phyloP scores from a whole-genome alignment of 92 coral and sea anemone genomes.

The Epizoanthus ramosus region DNA sequence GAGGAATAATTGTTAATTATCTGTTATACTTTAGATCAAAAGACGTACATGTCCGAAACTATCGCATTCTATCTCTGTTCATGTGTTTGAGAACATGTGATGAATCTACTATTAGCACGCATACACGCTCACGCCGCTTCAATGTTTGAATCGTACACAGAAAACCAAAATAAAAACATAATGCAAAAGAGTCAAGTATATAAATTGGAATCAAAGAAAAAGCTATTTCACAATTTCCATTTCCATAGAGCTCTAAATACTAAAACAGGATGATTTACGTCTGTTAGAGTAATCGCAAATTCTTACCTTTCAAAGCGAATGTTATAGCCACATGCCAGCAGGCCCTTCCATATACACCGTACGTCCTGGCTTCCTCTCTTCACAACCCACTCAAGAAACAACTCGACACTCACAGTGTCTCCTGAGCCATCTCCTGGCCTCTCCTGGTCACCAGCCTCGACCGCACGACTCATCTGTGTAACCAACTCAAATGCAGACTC shows the following conservation, averaged over 20 bases:
- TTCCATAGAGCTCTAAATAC: background rate
- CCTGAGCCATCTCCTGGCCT: slow-evolving; percentile 38
- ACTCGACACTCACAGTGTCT: slow-evolving; percentile 49
- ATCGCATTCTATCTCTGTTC: no score
- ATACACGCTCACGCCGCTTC: no score
- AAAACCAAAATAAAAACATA: no score
- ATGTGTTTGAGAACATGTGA: no score
- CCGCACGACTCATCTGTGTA: slow-evolving; percentile 62
- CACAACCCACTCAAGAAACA: slow-evolving; percentile 78
- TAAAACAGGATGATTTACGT: no score
- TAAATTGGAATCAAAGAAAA: no score
- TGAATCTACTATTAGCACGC: no score
- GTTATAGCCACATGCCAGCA: slow-evolving; percentile 92
- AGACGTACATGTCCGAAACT: no score
- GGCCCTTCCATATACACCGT: slow-evolving; percentile 84
- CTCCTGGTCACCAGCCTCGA: slow-evolving; percentile 50
- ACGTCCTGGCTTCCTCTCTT: slow-evolving; percentile 61
- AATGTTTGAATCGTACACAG: no score
- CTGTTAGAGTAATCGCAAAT: background rate
- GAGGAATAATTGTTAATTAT: no score
- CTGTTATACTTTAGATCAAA: no score
- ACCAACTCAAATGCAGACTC: slow-evolving; percentile 73
- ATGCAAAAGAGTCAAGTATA: background rate
- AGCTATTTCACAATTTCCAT: background rate
- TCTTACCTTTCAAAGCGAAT: slow-evolving; percentile 81